Evolutionary conservation across 2,888 invertebrate species (phyloP).

Genomic region (Drosophila affinis): DNA sequence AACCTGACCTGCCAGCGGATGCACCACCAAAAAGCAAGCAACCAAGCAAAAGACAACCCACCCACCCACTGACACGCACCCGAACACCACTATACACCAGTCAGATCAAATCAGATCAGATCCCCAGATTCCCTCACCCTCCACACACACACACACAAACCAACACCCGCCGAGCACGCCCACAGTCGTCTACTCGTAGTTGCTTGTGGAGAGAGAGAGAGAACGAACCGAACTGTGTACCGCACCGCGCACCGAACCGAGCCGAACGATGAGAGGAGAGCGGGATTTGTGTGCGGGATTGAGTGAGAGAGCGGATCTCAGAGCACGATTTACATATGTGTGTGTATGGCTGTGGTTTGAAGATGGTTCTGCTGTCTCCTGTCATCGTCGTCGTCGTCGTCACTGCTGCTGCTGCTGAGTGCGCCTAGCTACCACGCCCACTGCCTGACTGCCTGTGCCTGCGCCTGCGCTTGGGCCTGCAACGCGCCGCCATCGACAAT

Average conservation of each 20-base stretch:
- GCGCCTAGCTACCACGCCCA: slow-evolving; percentile 69
- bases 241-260: too few species aligned
- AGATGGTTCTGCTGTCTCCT: neutral
- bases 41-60: slow-evolving; percentile 5
- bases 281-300: slow-evolving; percentile 9
- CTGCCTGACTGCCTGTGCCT: slow-evolving; percentile 45
- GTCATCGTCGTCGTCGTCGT: slow-evolving; percentile 5
- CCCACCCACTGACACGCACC: slow-evolving; percentile 28
- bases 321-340: neutral
- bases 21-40: slow-evolving; percentile 15
- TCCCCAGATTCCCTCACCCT: neutral
- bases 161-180: slow-evolving; percentile 20
- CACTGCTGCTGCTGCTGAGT: slow-evolving; percentile 56
- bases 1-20: slow-evolving; percentile 9
- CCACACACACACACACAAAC: neutral
- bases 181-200: slow-evolving; percentile 9
- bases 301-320: slow-evolving; percentile 8
- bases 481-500: slow-evolving; percentile 57
- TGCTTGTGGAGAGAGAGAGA: slow-evolving; percentile 15
- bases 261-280: neutral
- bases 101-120: slow-evolving; percentile 3
- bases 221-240: neutral
- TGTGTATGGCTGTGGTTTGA: slow-evolving; percentile 9
- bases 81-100: neutral
- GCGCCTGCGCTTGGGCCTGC: slow-evolving; percentile 62